A percentile compares a stretch with the other conserved stretches of the same genome.
These are phyloP conservation scores for Parapristionchus giblindavisi DNA, from an alignment of 2,888 invertebrate genomes.

Conservation along the genomic window DNA sequence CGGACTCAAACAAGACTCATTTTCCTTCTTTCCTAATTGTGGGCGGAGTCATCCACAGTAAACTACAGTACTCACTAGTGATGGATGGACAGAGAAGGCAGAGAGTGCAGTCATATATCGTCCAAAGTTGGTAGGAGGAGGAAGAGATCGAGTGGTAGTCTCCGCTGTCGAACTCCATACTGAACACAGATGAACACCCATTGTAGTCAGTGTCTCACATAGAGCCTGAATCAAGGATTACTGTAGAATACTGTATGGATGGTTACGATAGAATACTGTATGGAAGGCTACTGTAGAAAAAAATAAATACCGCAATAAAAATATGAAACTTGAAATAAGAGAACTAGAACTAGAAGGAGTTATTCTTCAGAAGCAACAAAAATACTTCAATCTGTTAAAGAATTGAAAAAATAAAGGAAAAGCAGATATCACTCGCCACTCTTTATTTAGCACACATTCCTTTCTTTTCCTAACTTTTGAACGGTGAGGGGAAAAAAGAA, in stretches of 20 bases:
- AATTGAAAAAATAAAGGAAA: too few relatives aligned
- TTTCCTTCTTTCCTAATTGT: not conserved
- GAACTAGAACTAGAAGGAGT: not conserved
- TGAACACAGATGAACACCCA: constrained; percentile 48
- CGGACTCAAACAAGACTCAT: too few relatives aligned
- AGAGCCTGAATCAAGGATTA: too few relatives aligned
- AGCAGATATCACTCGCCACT: too few relatives aligned
- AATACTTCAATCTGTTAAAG: too few relatives aligned
- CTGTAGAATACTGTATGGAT: too few relatives aligned
- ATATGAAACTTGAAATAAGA: not conserved
- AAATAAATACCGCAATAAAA: not conserved
- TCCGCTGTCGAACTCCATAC: constrained; percentile 8
- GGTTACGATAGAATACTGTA: too few relatives aligned
- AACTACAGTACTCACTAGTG: constrained; percentile 41
- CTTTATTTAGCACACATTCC: too few relatives aligned
- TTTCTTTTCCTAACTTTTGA: too few relatives aligned
- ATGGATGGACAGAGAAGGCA: constrained; percentile 57
- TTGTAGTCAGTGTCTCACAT: constrained; percentile 56
- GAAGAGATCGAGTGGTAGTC: not conserved
- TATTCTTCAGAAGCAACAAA: too few relatives aligned
- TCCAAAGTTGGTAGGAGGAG: constrained; percentile 47
- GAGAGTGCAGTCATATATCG: constrained; percentile 53
- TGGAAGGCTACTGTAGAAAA: not conserved
- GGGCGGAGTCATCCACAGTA: not conserved
- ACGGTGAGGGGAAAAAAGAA: too few relatives aligned